Evolutionary conservation across 2,797 vertebrate species (phyloP), one percentile per base, ranked within the genome.

Genomic region (Sebastes vulpes): DNA sequence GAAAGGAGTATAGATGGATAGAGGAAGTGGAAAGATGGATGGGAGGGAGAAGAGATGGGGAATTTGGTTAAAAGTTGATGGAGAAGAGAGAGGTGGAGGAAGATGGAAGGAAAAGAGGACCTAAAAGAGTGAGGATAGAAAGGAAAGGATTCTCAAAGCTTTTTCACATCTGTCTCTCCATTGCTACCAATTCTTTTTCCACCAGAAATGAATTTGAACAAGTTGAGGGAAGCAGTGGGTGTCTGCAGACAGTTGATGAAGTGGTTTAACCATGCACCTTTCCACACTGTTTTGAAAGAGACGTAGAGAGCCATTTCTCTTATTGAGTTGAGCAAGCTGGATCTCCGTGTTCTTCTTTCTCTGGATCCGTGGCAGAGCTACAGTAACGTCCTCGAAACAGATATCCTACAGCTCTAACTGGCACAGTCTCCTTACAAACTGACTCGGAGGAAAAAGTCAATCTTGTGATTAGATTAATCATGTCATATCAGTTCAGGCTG

Each of bases 201-300:
- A 53, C 3, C 35, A 52, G 25, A 81, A 53, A 58, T 67, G 3
- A 23, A 81, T 76, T 46, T 76, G 54, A 29, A 50, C 10, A 31
- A 58, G 59, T 46, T 35, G 25, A 67, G 12, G 20, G 52, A 26
- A 68, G 52, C 20, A 72, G 61, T 71, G 31, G 29, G 65, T 52
- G 71, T 53, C 25, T 42, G 18, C 25, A 56, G 42, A 3, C 18
- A 48, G 32, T 5, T 77, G 79, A 82, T 57, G 56, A 74, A 74
- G 76, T 50, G 58, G 35, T 75, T 82, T 68, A 61, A 77, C 78
- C 42, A 32, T 32, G 21, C 42, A 54, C 14, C 48, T 65, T 48
- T 67, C 16, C 48, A 20, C 26, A 63, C 50, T 54, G 59, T 75
- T 77, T 32, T 57, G 29, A 77, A 75, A 82, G 64, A 72, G 48